Percentiles rank a stretch among this genome's conserved stretches.
These are phyloP conservation scores for Chionoecetes opilio DNA, from an alignment of 1,140 invertebrate genomes.

Conservation along the genomic window DNA sequence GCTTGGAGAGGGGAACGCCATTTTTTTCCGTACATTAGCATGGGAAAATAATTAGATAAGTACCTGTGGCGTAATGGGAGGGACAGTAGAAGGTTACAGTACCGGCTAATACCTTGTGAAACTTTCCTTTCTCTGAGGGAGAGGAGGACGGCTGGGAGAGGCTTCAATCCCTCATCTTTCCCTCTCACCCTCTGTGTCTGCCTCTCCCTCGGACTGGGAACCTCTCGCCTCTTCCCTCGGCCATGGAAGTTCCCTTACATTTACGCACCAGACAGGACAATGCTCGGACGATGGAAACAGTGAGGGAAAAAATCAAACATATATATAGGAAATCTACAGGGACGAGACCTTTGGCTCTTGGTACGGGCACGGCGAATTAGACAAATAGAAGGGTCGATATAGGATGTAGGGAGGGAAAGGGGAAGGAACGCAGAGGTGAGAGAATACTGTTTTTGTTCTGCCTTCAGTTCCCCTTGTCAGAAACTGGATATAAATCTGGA, in stretches of 20 bases:
- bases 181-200: not conserved
- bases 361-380: conserved; percentile 61
- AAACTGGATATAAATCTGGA: conserved; percentile 66
- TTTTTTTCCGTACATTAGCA: conserved; percentile 73
- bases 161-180: not conserved
- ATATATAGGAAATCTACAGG: conserved; percentile 18
- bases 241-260: not conserved
- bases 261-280: not conserved
- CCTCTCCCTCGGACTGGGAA: not conserved
- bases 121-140: conserved; percentile 41
- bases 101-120: conserved; percentile 74
- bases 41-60: conserved; percentile 80
- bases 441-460: conserved; percentile 51
- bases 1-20: conserved; percentile 54
- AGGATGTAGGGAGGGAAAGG: conserved; percentile 47
- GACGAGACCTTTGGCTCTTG: conserved; percentile 34
- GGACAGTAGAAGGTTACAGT: conserved; percentile 70
- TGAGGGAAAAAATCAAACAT: conserved; percentile 37
- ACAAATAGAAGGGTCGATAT: conserved; percentile 60
- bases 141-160: not conserved
- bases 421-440: conserved; percentile 55
- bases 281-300: not conserved
- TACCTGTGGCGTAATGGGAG: conserved; percentile 74
- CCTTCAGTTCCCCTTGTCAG: conserved; percentile 60
- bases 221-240: not conserved